phyloP scores from a whole-genome alignment of 2,797 vertebrate species.

The Tympanoctomys barrerae region DNA sequence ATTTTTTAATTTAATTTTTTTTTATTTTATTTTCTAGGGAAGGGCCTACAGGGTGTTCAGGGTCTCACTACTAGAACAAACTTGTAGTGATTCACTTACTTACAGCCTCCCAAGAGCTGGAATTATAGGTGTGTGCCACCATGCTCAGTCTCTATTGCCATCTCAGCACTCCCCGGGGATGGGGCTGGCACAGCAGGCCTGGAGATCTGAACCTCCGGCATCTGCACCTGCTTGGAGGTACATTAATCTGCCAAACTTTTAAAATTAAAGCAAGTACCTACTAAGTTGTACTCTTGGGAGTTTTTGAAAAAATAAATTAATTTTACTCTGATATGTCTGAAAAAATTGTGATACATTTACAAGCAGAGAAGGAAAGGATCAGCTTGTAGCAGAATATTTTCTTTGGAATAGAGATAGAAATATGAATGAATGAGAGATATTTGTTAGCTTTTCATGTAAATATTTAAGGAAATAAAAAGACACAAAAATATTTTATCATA shows the following conservation, averaged over 20 bases:
- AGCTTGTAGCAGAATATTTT: neutral
- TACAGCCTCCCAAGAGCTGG: too few species aligned
- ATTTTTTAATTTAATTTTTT: too few species aligned
- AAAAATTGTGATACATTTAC: neutral
- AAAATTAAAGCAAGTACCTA: neutral
- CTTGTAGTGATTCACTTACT: too few species aligned
- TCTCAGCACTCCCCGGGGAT: too few species aligned
- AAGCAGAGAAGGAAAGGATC: neutral
- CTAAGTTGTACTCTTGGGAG: neutral
- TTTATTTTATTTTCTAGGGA: too few species aligned
- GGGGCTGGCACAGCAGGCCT: too few species aligned
- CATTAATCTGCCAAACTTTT: neutral
- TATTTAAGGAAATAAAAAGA: neutral
- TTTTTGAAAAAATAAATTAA: neutral
- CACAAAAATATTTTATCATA: neutral
- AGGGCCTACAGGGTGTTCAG: too few species aligned
- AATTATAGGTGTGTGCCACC: too few species aligned
- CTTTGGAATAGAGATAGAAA: neutral
- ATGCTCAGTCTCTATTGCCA: too few species aligned
- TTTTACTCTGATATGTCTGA: neutral
- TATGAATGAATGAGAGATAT: neutral
- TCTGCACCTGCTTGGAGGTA: too few species aligned
- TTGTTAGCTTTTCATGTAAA: neutral
- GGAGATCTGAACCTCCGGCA: too few species aligned
- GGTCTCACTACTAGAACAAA: too few species aligned